Base-by-base conservation (phyloP, 2,113 vertebrate species). In the Lynx canadensis region DNA sequence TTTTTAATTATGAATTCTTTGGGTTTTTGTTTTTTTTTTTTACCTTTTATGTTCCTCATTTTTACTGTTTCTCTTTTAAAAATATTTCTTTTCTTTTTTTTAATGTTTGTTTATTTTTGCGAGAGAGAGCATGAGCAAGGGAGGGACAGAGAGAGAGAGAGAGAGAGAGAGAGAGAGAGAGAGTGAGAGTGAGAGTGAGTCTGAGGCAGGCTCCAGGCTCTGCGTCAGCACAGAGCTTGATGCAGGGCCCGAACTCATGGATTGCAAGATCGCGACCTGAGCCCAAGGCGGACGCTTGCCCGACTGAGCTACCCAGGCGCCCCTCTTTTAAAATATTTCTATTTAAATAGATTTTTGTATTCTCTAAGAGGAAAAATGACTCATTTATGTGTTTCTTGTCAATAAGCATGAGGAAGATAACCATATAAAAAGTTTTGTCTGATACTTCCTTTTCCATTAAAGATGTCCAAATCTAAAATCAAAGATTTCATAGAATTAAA, bases 21-120 rank as follows among this genome's bases (percentile, higher is more conserved):
- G 76, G 50, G 89, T 55, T 80, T 94, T 95, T n/a, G n/a, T n/a
- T 33, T 96, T 95, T 93, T 69, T 80, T 95, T 95, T 33, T 96
- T 2, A 73, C 65, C 23, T 69, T 89, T 80, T 92, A 41, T 94
- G 4, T 66, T 69, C 38, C 48, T 86, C 7, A 14, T 93, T 87
- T 7, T 41, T 69, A 33, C 7, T 68, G 5, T 79, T 88, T 88
- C 50, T 92, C 33, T 90, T 69, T 87, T 60, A 57, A 25, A 87
- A 92, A 66, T 80, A 23, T 60, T 86, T 92, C 63, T 96, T 57
- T 57, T 57, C 7, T 57, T 57, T 57, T 55, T 18, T 55, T 57
- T 57, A 57, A 57, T 57, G 55, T 57, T 57, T 57, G 55, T 57
- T 57, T 57, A 57, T 57, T 21, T 57, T 57, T 57, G 55, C 19